Evolutionary conservation across 2,888 invertebrate species (phyloP), one percentile per base, ranked within the genome.

Genomic region (Xylota segnis): DNA sequence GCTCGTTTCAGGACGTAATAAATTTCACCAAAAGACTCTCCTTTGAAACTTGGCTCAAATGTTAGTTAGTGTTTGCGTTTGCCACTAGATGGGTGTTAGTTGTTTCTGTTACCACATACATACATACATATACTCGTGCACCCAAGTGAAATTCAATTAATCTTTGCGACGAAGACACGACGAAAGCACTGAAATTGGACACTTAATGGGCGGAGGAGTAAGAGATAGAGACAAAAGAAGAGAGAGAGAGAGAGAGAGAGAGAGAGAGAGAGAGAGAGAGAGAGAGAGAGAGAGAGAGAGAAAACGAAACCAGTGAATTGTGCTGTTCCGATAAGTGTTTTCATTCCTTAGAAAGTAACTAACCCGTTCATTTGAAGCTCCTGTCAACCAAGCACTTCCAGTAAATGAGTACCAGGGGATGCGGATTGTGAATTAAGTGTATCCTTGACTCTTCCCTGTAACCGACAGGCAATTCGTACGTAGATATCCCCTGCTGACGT

Each of bases 111-210:
- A 34, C 56, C 29, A 16, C 43, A 29, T 27, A 66, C 37, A 23
- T 23, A 23, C 3, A 23, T 16, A 66, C 37, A 29, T 27, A 66
- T 29, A 23, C 3, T 2, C 3, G 3, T 16, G 61, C 37, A 54
- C 71, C 75, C 71, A 71, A 79, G 84, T 66, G 84, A 75, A 84
- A 84, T 76, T 79, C 84, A 84, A 84, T 84, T 84, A 84, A 84
- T 84, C 84, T 84, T 84, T 56, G 81, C 81, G 81, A 82, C 75
- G 70, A 61, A 70, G 79, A 84, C 79, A 74, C 71, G 66, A 76
- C 65, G 75, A 79, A 71, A 84, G 79, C 66, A 71, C 75, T 84
- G 71, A 54, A 84, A 84, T 84, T 84, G 84, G 84, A 84, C 75
- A 81, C 71, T 76, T 75, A 54, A 76, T 76, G 56, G 40, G 40